These are phyloP conservation scores for Drosophila lutescens DNA, from an alignment of 2,888 invertebrate species.

Conservation along the genomic window DNA sequence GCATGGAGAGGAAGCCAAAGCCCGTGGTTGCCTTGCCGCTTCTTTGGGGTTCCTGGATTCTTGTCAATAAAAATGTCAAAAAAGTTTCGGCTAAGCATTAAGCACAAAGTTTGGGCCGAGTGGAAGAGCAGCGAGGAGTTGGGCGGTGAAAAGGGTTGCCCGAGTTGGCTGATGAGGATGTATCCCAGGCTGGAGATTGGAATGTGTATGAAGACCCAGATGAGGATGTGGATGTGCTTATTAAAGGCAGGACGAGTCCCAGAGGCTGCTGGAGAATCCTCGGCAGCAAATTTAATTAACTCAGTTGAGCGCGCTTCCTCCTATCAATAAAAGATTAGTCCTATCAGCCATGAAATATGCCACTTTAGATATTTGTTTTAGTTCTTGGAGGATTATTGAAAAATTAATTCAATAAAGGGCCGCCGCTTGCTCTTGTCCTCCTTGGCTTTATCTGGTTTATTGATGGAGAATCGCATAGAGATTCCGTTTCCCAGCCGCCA, in stretches of 20 bases:
- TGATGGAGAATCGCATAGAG: conserved; percentile 29
- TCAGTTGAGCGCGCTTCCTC: conserved; percentile 64
- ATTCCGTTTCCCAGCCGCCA: conserved; percentile 46
- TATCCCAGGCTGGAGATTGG: conserved; percentile 4
- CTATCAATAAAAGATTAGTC: conserved; percentile 79
- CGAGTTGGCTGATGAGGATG: conserved; percentile 13
- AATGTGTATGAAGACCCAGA: conserved; percentile 7
- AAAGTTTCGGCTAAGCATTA: conserved; percentile 75
- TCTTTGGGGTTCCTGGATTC: conserved; percentile 55
- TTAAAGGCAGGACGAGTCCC: conserved; percentile 37
- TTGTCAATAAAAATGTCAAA: conserved; percentile 81
- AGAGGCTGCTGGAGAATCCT: conserved; percentile 21
- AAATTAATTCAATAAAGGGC: conserved; percentile 75
- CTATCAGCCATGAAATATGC: conserved; percentile 66
- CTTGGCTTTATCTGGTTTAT: neutral
- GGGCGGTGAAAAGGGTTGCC: conserved; percentile 70
- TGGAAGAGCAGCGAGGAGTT: conserved; percentile 3
- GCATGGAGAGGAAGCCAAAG: conserved; percentile 27
- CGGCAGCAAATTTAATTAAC: conserved; percentile 76
- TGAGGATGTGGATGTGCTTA: conserved; percentile 28
- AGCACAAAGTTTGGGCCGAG: conserved; percentile 46
- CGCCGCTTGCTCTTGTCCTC: neutral
- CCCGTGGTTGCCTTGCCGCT: neutral
- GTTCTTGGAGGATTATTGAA: conserved; percentile 69
- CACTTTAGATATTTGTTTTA: conserved; percentile 73